Evolutionary conservation across 1,140 invertebrate genomes (phyloP), one percentile per base, ranked within the genome.

Genomic region (Conopomorpha cramerella): DNA sequence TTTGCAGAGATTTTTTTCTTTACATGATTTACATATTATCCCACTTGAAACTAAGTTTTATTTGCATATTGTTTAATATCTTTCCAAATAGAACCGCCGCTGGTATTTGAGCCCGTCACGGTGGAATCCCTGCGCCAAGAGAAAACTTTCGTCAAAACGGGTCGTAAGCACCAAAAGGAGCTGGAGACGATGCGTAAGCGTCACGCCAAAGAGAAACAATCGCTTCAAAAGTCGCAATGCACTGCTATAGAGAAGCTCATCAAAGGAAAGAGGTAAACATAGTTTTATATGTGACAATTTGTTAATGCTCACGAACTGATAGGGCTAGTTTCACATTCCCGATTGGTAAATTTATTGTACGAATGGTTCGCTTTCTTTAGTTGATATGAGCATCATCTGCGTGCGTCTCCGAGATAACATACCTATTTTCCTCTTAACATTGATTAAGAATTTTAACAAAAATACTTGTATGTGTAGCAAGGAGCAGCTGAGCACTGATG

Each of bases 151-250:
- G 80, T 91, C 47, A 99, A 99, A 79, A 86, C 93, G n/a, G 85
- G 90, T 23, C 92, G 95, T 55, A 99, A 98, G 61, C 95, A 99
- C 50, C 89, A 93, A 64, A 99, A 99, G 61, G 96, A 99, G 52
- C 58, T 96, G 38, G 96, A 99, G 43, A 80, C 89, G 7, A 78
- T 98, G 67, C 90, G 88, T 58, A 98, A 98, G 60, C 87, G 90
- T 39, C 96, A 99, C 46, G 84, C 89, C 40, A 99, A 99, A 65
- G 96, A 99, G 76, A 88, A 93, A 60, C 81, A 90, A 44, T 70
- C 85, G 11, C 86, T 99, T 56, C 96, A 98, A 71, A 97, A 98
- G 67, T 84, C 89, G 15, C 97, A 99, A 61, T 96, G 95, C 73
- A 81, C 86, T n/a, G 89, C 93, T 15, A 91, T 99, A 34, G 96